phyloP scores from a whole-genome alignment of 2,888 invertebrate genomes.

The Troides oblongomaculatus region DNA sequence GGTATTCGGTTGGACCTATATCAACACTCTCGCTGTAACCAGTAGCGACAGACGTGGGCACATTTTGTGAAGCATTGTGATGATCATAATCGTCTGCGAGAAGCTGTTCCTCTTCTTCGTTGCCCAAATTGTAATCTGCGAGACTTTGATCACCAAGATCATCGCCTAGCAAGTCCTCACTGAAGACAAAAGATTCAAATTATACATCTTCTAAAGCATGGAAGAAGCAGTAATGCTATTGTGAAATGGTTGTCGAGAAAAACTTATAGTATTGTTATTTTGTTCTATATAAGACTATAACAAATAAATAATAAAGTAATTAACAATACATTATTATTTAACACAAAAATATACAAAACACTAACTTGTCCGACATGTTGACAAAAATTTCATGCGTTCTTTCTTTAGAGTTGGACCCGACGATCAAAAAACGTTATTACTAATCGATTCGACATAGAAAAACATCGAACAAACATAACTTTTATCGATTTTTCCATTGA shows the following conservation, averaged over 20 bases:
- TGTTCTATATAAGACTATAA: not conserved
- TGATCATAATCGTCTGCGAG: constrained; percentile 71
- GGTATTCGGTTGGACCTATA: constrained; percentile 53
- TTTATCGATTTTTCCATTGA: too few relatives aligned
- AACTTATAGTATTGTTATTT: not conserved
- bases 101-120: constrained; percentile 74
- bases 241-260: not conserved
- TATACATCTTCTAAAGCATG: constrained; percentile 27
- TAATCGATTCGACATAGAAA: not conserved
- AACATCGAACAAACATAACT: not conserved
- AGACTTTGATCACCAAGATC: constrained; percentile 75
- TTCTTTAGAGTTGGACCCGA: constrained; percentile 1
- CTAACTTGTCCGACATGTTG: constrained; percentile 78
- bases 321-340: not conserved
- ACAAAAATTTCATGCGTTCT: constrained; percentile 39
- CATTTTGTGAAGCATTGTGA: constrained; percentile 60
- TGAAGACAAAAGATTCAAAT: constrained; percentile 48
- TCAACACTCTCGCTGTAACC: constrained; percentile 48
- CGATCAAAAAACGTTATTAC: not conserved
- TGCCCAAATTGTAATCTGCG: constrained; percentile 74
- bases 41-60: constrained; percentile 54
- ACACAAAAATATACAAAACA: constrained; percentile 36
- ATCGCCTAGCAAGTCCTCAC: constrained; percentile 75
- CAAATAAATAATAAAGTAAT: constrained; percentile 1
- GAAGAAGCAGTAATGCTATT: not conserved